Base-by-base conservation (phyloP, 2,113 vertebrate genomes). In the Euleptes europaea region DNA sequence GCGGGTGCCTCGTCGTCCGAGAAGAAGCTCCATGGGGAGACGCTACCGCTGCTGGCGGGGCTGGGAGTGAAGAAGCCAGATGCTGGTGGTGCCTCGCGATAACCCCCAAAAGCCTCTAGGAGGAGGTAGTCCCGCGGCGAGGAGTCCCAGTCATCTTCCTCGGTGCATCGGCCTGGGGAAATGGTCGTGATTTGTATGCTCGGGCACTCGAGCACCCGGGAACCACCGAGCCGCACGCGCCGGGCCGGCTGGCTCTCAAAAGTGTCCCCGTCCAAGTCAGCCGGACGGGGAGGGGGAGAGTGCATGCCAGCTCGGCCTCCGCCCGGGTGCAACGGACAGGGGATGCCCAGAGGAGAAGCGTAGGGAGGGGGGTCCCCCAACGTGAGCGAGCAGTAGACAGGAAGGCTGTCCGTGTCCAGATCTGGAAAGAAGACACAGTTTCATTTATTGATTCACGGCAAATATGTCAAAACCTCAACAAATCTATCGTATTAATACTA, bases 101-200 rank as follows among this genome's bases (percentile, higher is more conserved):
- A 98, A 66, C 93, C 93, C 60, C 92, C 92, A 74, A 97, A 98
- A 60, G 97, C 97, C 88, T 98, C 98, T 31, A 97, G 92, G 2
- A 97, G 97, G 33, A 98, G 95, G 89, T 97, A 98, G 80, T 98
- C 98, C 10, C 94, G 91, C 54, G 96, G 96, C 1, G 97, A 95
- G 1, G 95, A 89, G 1, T 96, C 95, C 74, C 94, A 88, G 65
- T 94, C 91, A 13, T 92, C 93, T 28, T 94, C 88, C 0, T 90
- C 80, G 10, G 90, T 70, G 4, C 93, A 86, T 0, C 93, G 94
- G 65, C 97, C 96, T 0, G 97, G 97, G 3, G 98, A 98, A 92
- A 98, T 98, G 89, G 98, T 98, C 85, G 98, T 98, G 88, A 98
- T 98, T 93, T 98, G 98, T 90, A 98, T 98, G 92, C 98, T 98